phyloP scores from a whole-genome alignment of 1,140 invertebrate genomes.

The Pseudomyrmex pallidus region DNA sequence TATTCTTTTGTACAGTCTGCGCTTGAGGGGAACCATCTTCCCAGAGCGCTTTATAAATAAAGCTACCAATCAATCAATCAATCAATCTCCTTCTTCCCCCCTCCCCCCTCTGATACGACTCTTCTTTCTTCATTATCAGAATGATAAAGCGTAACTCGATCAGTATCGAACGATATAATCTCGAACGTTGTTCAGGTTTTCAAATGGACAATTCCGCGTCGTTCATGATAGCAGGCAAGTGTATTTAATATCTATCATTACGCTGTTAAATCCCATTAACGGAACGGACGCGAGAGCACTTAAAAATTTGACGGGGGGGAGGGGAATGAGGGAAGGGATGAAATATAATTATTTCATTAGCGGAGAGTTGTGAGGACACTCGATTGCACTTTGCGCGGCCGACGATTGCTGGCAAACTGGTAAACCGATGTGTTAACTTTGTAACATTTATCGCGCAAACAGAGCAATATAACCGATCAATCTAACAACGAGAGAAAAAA shows the following conservation, averaged over 20 bases:
- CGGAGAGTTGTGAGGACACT: conserved; percentile 33
- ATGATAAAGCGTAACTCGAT: neutral
- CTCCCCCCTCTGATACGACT: too few species aligned
- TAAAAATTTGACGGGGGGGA: conserved; percentile 37
- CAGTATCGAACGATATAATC: neutral
- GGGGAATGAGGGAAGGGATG: too few species aligned
- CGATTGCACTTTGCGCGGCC: conserved; percentile 40
- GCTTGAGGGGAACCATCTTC: too few species aligned
- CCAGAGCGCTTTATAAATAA: too few species aligned
- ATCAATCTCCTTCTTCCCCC: too few species aligned
- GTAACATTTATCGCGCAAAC: conserved; percentile 47
- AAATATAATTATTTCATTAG: conserved; percentile 55
- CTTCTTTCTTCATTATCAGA: too few species aligned
- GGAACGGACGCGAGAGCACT: conserved; percentile 30
- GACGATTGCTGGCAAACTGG: conserved; percentile 41
- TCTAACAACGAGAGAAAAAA: neutral
- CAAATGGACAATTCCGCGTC: conserved; percentile 18
- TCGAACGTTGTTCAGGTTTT: neutral
- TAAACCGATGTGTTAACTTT: conserved; percentile 55
- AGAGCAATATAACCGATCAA: neutral
- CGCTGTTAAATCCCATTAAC: conserved; percentile 41
- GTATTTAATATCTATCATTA: conserved; percentile 44
- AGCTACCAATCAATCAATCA: too few species aligned
- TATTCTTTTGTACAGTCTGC: too few species aligned
- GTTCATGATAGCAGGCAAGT: neutral